Evolutionary conservation across 1,140 invertebrate genomes (phyloP).

Genomic region (Brachionus manjavacas): DNA sequence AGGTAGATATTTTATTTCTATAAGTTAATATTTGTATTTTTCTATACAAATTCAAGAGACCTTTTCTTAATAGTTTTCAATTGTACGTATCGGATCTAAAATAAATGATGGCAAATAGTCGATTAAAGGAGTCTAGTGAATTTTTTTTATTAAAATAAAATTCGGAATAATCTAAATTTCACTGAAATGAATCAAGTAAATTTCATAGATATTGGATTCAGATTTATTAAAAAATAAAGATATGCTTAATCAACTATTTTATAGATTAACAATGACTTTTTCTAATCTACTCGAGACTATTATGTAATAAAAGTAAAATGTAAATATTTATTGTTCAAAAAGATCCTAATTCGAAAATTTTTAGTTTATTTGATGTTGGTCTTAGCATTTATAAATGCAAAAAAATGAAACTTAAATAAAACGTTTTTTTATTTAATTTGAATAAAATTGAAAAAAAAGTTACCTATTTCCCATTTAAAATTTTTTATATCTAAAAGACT

Average conservation of each 20-base stretch:
- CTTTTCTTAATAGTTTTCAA: slow-evolving; percentile 25
- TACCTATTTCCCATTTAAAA: not conserved
- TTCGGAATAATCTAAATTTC: not conserved
- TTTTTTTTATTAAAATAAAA: not conserved
- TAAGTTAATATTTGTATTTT: slow-evolving; percentile 31
- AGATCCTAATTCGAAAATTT: not conserved
- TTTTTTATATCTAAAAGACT: too few relatives aligned
- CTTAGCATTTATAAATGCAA: not conserved
- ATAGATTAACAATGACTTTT: not conserved
- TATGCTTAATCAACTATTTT: not conserved
- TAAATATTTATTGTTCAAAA: slow-evolving; percentile 1
- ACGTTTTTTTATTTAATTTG: not conserved
- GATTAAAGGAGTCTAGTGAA: not conserved
- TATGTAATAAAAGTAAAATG: not conserved
- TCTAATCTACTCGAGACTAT: not conserved
- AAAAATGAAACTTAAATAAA: not conserved
- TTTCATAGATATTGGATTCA: not conserved
- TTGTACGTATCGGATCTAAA: not conserved
- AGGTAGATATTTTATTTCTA: slow-evolving; percentile 20
- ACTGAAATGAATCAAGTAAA: not conserved
- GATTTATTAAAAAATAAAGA: not conserved
- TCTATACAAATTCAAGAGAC: slow-evolving; percentile 29
- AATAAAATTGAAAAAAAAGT: not conserved
- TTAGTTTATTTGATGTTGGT: not conserved
- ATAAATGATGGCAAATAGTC: not conserved